phyloP scores from a whole-genome alignment of 2,888 invertebrate genomes.

The Epinotia ramella region DNA sequence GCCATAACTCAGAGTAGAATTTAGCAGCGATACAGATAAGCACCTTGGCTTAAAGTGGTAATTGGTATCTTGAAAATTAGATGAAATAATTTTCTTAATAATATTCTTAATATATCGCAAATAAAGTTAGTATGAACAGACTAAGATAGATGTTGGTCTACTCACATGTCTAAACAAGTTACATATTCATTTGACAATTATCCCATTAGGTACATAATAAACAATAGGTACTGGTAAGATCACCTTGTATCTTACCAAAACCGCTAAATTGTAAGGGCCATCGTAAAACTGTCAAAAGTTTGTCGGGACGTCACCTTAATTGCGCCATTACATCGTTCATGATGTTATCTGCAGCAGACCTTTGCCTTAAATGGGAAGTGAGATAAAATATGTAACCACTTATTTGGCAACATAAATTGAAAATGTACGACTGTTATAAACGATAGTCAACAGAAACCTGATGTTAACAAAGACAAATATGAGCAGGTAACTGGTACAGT shows the following conservation, averaged over 20 bases:
- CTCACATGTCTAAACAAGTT: too few relatives aligned
- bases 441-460: not conserved
- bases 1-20: too few relatives aligned
- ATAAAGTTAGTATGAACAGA: too few relatives aligned
- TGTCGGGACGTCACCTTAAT: slow-evolving; percentile 43
- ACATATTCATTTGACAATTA: not conserved
- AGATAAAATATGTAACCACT: slow-evolving; percentile 38
- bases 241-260: slow-evolving; percentile 37
- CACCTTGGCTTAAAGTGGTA: too few relatives aligned
- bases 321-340: slow-evolving; percentile 45
- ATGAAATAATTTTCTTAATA: too few relatives aligned
- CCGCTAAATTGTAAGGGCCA: slow-evolving; percentile 43
- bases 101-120: too few relatives aligned
- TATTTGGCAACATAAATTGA: slow-evolving; percentile 23
- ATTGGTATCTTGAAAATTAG: too few relatives aligned
- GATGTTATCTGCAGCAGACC: slow-evolving; percentile 40
- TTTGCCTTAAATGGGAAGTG: slow-evolving; percentile 37
- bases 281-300: slow-evolving; percentile 45
- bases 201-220: not conserved
- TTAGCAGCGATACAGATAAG: too few relatives aligned
- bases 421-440: not conserved
- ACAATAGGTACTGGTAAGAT: slow-evolving; percentile 14
- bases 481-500: too few relatives aligned
- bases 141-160: too few relatives aligned
- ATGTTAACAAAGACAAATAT: not conserved